Evolutionary conservation across 2,888 invertebrate genomes (phyloP).

Genomic region (Diarsia rubi): DNA sequence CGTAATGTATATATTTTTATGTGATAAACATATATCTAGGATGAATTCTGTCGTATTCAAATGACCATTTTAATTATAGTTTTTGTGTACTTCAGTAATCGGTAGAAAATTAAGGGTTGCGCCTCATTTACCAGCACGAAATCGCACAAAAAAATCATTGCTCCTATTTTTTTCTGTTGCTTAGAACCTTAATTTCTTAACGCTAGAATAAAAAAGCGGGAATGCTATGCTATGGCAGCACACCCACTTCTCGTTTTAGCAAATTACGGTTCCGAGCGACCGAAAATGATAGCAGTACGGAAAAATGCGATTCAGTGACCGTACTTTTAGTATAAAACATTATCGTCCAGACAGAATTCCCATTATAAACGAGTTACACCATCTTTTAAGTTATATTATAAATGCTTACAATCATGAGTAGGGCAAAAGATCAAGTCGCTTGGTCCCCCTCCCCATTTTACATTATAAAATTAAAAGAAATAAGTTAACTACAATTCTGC

Average conservation of each 20-base stretch:
- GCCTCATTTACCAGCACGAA: neutral
- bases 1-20: constrained; percentile 63
- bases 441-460: constrained; percentile 42
- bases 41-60: constrained; percentile 64
- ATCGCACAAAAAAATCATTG: neutral
- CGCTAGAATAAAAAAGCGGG: no score
- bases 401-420: constrained; percentile 7
- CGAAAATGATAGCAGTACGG: no score
- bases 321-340: neutral
- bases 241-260: no score
- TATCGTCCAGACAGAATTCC: constrained; percentile 62
- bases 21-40: constrained; percentile 24
- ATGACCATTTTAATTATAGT: neutral
- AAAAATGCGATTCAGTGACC: neutral
- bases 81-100: neutral
- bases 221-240: no score
- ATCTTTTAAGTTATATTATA: constrained; percentile 29
- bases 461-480: neutral
- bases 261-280: no score
- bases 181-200: no score
- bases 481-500: neutral
- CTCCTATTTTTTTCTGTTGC: no score
- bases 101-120: neutral
- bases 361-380: constrained; percentile 60
- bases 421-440: neutral